Percentiles rank a stretch among this genome's conserved stretches.
Evolutionary conservation across 2,888 invertebrate genomes (phyloP).

Genomic region (Ashinkailepas kermadecensis): DNA sequence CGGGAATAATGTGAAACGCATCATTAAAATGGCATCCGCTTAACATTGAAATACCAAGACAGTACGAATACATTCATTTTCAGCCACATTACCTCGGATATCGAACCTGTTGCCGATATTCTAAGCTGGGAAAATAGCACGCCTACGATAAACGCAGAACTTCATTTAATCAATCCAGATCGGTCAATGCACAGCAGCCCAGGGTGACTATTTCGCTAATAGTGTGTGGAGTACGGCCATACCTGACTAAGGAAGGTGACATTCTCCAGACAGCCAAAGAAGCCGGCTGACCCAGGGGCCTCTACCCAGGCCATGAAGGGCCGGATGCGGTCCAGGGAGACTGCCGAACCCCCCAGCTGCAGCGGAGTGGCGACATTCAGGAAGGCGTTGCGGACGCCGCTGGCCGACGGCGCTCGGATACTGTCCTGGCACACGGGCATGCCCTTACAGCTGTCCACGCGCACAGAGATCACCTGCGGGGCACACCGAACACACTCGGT

Average conservation of each 20-base stretch:
- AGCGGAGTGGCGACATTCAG: conserved; percentile 8
- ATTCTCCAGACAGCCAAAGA: conserved; percentile 83
- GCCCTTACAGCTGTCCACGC: background rate
- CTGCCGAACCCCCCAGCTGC: conserved; percentile 5
- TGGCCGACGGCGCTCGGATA: background rate
- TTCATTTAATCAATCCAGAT: too few relatives aligned
- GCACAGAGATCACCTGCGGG: background rate
- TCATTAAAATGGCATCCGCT: too few relatives aligned
- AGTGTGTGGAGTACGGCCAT: too few relatives aligned
- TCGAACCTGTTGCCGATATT: too few relatives aligned
- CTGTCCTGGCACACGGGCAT: background rate
- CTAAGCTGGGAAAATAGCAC: too few relatives aligned
- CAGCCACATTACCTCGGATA: too few relatives aligned
- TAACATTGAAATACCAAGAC: too few relatives aligned
- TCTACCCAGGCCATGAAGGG: background rate
- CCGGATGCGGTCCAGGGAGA: background rate
- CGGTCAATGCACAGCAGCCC: too few relatives aligned
- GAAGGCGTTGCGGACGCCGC: background rate
- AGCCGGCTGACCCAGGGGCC: conserved; percentile 56
- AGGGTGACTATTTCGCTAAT: too few relatives aligned
- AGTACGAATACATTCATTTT: too few relatives aligned
- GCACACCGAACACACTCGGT: background rate
- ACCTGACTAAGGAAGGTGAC: conserved; percentile 55
- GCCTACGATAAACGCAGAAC: too few relatives aligned
- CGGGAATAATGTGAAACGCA: too few relatives aligned